Evolutionary conservation across 2,888 invertebrate genomes (phyloP).

Genomic region (Acanthopleura granulata): DNA sequence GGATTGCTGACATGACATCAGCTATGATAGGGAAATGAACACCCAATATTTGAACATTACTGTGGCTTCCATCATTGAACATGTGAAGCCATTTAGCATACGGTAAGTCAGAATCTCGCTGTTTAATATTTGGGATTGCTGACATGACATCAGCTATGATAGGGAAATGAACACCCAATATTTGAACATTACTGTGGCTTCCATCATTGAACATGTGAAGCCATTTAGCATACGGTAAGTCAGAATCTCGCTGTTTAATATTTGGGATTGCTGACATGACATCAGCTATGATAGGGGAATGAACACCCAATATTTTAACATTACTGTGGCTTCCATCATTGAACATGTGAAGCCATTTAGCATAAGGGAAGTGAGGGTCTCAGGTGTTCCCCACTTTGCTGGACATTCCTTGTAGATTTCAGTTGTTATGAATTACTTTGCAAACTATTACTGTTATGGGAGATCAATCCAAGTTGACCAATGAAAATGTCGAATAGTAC

Average conservation of each 20-base stretch:
- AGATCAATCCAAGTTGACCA: too few relatives aligned
- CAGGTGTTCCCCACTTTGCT: not conserved
- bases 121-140: not conserved
- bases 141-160: not conserved
- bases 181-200: slow-evolving; percentile 81
- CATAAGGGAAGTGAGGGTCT: slow-evolving; percentile 50
- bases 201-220: slow-evolving; percentile 52
- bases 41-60: slow-evolving; percentile 87
- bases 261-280: too few relatives aligned
- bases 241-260: too few relatives aligned
- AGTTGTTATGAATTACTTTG: too few relatives aligned
- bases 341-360: slow-evolving; percentile 55
- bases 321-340: slow-evolving; percentile 74
- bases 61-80: slow-evolving; percentile 70
- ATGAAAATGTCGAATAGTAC: too few relatives aligned
- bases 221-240: slow-evolving; percentile 63
- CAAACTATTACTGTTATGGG: too few relatives aligned
- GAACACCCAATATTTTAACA: slow-evolving; percentile 85
- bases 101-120: slow-evolving; percentile 43
- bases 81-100: slow-evolving; percentile 59
- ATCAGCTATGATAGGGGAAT: slow-evolving; percentile 79
- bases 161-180: not conserved
- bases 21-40: slow-evolving; percentile 78
- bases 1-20: slow-evolving; percentile 70
- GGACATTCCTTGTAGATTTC: not conserved